Evolutionary conservation across 2,113 vertebrate genomes (phyloP), one percentile per base, ranked within the genome.

Genomic region (Microtus pennsylvanicus): DNA sequence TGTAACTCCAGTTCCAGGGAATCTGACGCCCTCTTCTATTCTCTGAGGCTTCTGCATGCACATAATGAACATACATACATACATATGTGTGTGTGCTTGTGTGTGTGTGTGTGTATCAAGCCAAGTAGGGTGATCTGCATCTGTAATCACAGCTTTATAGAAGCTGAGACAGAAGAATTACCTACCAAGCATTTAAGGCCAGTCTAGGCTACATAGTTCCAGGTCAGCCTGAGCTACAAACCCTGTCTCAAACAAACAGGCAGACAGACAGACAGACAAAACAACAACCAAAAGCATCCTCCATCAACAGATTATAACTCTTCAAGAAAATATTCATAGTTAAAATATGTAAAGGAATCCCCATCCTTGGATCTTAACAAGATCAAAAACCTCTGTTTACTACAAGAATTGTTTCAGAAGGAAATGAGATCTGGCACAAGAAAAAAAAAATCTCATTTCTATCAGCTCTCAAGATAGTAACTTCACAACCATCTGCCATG

Each of bases 381-480:
- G 94, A 97, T 94, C 97, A 97, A 97, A 97, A 97, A 97, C 96
- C 94, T 91, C 97, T 96, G 93, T 97, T 97, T 98, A 97, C 96
- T 97, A 97, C 38, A 87, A 94, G 95, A 94, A 96, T 96, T 95
- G 89, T 96, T 97, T 95, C 94, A 94, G 95, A 95, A 96, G 90
- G 90, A 95, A 97, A 81, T 93, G 72, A 95, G 96, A 97, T 95
- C 91, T 97, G 97, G 96, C 89, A 90, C 82, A 93, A 77, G 94
- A 70, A 92, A 52, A 72, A 65, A 85, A 96, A 92, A 96, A 96
- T 90, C 87, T 30, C 93, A 93, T 95, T 97, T 96, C 96, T 94
- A 95, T 77, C 96, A 1, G 14, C 76, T 96, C 96, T 97, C 89
- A 95, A 97, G 95, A 97, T 96, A 97, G 96, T 96, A 97, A 97